These are phyloP conservation scores for Prietella phreatophila DNA, from an alignment of 2,113 vertebrate genomes.

Conservation along the genomic window DNA sequence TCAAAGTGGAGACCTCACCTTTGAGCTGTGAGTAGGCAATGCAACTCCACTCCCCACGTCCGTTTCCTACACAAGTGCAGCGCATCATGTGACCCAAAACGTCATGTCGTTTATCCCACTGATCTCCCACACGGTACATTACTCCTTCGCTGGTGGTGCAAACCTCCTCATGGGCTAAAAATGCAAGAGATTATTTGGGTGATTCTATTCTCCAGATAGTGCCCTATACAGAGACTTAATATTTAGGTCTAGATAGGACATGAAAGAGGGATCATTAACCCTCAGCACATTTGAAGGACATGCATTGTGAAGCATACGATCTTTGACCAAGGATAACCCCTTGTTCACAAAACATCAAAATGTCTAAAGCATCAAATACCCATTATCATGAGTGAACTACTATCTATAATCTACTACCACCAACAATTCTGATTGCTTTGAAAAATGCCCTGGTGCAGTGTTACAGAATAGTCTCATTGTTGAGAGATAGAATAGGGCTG, in stretches of 20 bases:
- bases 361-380: background rate
- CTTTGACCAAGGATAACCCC: background rate
- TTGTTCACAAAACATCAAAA: background rate
- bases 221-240: background rate
- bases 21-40: slow-evolving; percentile 74
- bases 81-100: slow-evolving; percentile 93
- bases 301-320: background rate
- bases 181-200: background rate
- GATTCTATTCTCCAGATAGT: background rate
- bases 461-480: background rate
- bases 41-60: slow-evolving; percentile 95
- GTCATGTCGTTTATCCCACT: slow-evolving; percentile 96
- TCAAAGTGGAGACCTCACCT: slow-evolving; percentile 54
- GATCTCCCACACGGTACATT: slow-evolving; percentile 93
- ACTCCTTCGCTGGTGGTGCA: slow-evolving; percentile 90
- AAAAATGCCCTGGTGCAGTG: background rate
- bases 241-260: background rate
- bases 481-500: slow-evolving; percentile 14
- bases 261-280: background rate
- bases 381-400: background rate
- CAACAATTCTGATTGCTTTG: background rate
- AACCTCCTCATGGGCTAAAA: slow-evolving; percentile 88
- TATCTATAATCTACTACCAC: background rate
- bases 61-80: slow-evolving; percentile 90
- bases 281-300: background rate